Evolutionary conservation across 2,888 invertebrate species (phyloP).

Genomic region (Notodonta ziczac): DNA sequence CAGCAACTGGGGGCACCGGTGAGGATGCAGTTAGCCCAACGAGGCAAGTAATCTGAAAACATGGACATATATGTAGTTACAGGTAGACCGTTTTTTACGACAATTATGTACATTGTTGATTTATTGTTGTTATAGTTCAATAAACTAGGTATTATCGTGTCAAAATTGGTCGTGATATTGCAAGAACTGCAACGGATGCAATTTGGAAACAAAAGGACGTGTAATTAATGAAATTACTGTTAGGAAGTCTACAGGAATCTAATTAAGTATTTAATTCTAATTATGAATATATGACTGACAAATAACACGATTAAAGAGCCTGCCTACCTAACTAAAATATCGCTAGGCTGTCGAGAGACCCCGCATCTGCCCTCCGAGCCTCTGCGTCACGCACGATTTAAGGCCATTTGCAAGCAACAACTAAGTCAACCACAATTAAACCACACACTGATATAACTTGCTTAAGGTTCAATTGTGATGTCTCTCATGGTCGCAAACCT

Average conservation of each 20-base stretch:
- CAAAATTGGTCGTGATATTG: neutral
- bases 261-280: neutral
- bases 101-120: neutral
- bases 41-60: slow-evolving; percentile 62
- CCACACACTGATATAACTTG: too few relatives aligned
- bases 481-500: too few relatives aligned
- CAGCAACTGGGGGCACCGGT: slow-evolving; percentile 45
- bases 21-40: slow-evolving; percentile 62
- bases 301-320: too few relatives aligned
- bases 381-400: too few relatives aligned
- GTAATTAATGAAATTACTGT: neutral
- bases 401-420: too few relatives aligned
- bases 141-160: neutral
- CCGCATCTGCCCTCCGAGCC: too few relatives aligned
- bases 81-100: neutral
- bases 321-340: too few relatives aligned
- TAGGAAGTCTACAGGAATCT: neutral
- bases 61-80: slow-evolving; percentile 8
- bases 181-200: neutral
- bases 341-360: too few relatives aligned
- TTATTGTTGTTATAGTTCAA: neutral
- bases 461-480: too few relatives aligned
- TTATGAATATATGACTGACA: neutral
- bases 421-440: too few relatives aligned
- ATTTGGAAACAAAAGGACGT: neutral